A percentile compares a stretch with the other conserved stretches of the same genome.
Evolutionary conservation across 2,797 vertebrate species (phyloP).

Genomic region (Hemibagrus guttatus): DNA sequence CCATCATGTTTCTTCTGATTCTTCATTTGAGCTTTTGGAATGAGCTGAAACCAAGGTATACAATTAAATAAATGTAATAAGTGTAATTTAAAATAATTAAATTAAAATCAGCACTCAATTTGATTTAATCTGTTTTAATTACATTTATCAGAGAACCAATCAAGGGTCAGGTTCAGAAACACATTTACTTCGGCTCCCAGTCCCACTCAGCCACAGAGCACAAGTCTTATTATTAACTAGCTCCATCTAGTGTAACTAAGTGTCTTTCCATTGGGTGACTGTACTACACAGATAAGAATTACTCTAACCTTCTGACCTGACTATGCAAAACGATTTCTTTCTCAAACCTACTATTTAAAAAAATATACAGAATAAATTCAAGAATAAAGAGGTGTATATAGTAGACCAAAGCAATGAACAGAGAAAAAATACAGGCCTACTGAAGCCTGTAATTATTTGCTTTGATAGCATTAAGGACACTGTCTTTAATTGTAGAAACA

Average conservation of each 20-base stretch:
- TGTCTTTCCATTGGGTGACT: conserved; percentile 47
- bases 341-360: not conserved
- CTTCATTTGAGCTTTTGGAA: not conserved
- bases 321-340: not conserved
- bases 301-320: not conserved
- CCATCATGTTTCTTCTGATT: not conserved
- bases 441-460: not conserved
- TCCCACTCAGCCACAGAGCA: conserved; percentile 7
- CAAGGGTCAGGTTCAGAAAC: conserved; percentile 19
- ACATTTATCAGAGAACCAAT: conserved; percentile 21
- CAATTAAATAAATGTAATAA: not conserved
- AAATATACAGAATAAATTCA: not conserved
- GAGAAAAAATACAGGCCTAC: not conserved
- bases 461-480: not conserved
- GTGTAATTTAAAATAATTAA: not conserved
- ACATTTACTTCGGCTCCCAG: not conserved
- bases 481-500: conserved; percentile 5
- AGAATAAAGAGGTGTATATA: not conserved
- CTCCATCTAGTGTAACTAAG: conserved; percentile 76
- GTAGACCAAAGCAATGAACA: not conserved
- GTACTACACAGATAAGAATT: not conserved
- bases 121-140: conserved; percentile 3
- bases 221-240: conserved; percentile 71
- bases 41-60: not conserved
- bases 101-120: not conserved